A percentile compares a stretch with the other conserved stretches of the same genome.
These are phyloP conservation scores for Muraenolepis orangiensis DNA, from an alignment of 2,797 vertebrate genomes.

Conservation along the genomic window DNA sequence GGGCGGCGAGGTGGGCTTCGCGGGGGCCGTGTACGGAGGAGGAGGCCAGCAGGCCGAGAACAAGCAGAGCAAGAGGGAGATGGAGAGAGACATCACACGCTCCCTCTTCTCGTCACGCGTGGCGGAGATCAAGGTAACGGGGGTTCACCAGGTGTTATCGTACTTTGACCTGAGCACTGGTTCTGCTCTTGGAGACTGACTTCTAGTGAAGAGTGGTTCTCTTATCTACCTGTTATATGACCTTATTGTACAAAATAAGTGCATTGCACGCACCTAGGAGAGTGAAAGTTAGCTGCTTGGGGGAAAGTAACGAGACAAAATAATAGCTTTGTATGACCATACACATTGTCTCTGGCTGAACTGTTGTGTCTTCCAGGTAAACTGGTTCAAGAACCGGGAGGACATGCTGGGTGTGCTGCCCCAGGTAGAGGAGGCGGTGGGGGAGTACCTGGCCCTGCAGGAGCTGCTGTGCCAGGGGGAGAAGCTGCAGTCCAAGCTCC, in stretches of 20 bases:
- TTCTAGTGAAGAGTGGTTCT: too few relatives aligned
- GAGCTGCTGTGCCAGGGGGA: conserved; percentile 89
- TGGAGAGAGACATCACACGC: conserved; percentile 98
- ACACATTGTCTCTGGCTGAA: neutral
- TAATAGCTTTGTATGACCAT: too few relatives aligned
- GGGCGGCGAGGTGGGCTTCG: conserved; percentile 95
- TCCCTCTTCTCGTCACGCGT: conserved; percentile 97
- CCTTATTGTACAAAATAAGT: too few relatives aligned
- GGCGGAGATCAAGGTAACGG: conserved; percentile 93
- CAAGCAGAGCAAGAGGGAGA: conserved; percentile 97
- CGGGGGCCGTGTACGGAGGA: conserved; percentile 95
- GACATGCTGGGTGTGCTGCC: conserved; percentile 93
- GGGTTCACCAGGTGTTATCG: neutral
- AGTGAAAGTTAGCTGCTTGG: too few relatives aligned
- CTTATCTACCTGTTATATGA: too few relatives aligned
- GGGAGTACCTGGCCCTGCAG: conserved; percentile 89
- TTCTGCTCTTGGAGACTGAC: too few relatives aligned
- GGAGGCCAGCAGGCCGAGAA: conserved; percentile 96
- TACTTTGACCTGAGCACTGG: too few relatives aligned
- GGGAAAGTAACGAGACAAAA: neutral
- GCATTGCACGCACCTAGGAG: neutral
- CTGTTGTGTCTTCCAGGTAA: conserved; percentile 76
- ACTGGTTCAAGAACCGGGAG: conserved; percentile 98
- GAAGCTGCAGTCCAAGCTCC: conserved; percentile 84
- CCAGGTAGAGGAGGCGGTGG: conserved; percentile 87